Percentiles rank a stretch among this genome's conserved stretches.
phyloP scores from a whole-genome alignment of 2,113 vertebrate genomes.

The Psilopogon haemacephalus region DNA sequence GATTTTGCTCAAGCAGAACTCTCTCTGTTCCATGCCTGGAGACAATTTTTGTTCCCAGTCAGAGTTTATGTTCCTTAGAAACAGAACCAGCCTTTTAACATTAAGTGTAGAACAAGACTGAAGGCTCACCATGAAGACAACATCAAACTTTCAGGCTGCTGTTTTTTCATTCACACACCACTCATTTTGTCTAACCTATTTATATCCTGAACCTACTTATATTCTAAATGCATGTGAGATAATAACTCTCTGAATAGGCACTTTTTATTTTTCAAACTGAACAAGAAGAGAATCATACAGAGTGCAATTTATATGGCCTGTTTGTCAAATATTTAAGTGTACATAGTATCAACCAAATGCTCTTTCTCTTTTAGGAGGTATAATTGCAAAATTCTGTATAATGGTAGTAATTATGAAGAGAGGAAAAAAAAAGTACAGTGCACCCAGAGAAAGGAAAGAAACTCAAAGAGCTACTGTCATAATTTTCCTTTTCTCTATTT shows the following conservation, averaged over 20 bases:
- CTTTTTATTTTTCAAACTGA: background rate
- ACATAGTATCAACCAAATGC: background rate
- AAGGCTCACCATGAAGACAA: background rate
- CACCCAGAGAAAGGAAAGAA: slow-evolving; percentile 12
- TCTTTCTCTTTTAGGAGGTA: background rate
- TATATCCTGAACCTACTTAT: slow-evolving; percentile 13
- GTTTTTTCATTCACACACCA: background rate
- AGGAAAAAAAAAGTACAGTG: background rate
- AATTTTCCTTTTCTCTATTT: slow-evolving; percentile 20
- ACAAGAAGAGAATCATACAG: background rate
- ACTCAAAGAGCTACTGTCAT: slow-evolving; percentile 3
- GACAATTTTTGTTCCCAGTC: background rate
- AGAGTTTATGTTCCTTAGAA: slow-evolving; percentile 5
- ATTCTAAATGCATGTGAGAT: background rate
- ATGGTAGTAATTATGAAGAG: background rate
- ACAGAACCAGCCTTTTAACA: background rate
- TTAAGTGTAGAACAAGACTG: background rate
- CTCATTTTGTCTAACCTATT: background rate
- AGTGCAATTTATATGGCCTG: background rate
- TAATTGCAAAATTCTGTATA: slow-evolving; percentile 55
- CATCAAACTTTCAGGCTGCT: slow-evolving; percentile 18
- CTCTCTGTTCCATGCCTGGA: background rate
- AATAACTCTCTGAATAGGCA: background rate
- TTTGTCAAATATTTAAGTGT: background rate
- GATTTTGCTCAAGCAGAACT: background rate